Evolutionary conservation across 2,888 invertebrate genomes (phyloP).

Genomic region (Sesia apiformis): DNA sequence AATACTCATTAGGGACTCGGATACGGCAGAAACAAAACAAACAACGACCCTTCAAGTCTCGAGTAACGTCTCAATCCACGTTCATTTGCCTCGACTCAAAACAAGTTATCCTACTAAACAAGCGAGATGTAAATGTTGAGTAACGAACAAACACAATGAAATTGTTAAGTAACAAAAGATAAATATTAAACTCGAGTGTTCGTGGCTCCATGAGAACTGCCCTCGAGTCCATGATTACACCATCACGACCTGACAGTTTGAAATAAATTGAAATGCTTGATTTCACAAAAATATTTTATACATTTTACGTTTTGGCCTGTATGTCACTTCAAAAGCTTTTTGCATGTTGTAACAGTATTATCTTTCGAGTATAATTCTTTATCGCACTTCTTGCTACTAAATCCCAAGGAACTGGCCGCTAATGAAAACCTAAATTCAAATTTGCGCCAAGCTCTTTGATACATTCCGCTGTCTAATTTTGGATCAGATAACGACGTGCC

Average conservation of each 20-base stretch:
- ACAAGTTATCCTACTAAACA: conserved; percentile 35
- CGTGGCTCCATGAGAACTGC: conserved; percentile 19
- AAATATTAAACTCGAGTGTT: conserved; percentile 33
- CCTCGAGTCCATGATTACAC: conserved; percentile 6
- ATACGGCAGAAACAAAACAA: conserved; percentile 30
- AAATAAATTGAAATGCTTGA: too few relatives aligned
- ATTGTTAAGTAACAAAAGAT: conserved; percentile 44
- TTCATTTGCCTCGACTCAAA: conserved; percentile 29
- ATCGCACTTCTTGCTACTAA: too few relatives aligned
- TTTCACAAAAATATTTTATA: too few relatives aligned
- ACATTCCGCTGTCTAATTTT: too few relatives aligned
- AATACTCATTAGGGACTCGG: conserved; percentile 32
- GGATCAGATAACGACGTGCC: too few relatives aligned
- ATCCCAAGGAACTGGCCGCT: too few relatives aligned
- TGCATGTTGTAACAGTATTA: too few relatives aligned
- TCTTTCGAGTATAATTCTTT: too few relatives aligned
- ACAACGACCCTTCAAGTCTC: conserved; percentile 18
- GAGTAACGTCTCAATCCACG: conserved; percentile 50
- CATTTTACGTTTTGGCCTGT: too few relatives aligned
- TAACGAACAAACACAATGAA: conserved; percentile 45
- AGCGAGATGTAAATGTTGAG: conserved; percentile 32
- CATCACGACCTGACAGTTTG: conserved; percentile 7
- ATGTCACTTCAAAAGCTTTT: too few relatives aligned
- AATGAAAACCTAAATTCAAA: too few relatives aligned
- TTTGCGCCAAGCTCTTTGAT: too few relatives aligned